Evolutionary conservation across 2,888 invertebrate species (phyloP).

Genomic region (Cryptophagus acutangulus): DNA sequence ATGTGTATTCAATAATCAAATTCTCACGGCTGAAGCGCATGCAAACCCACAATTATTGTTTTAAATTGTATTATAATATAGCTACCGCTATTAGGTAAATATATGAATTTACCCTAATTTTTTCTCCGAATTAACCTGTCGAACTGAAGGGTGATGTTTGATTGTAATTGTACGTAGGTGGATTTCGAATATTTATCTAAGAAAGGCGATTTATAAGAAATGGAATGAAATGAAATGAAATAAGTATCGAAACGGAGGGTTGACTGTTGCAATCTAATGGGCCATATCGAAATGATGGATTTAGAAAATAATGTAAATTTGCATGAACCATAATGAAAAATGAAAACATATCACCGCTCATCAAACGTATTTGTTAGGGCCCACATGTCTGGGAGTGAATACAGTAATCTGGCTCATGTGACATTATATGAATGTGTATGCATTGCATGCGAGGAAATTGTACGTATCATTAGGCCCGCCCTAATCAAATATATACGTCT

Average conservation of each 20-base stretch:
- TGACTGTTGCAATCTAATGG: too few relatives aligned
- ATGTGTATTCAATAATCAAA: slow-evolving; percentile 4
- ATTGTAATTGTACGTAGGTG: too few relatives aligned
- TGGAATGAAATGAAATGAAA: too few relatives aligned
- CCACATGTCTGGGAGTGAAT: slow-evolving; percentile 43
- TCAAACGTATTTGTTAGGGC: slow-evolving; percentile 45
- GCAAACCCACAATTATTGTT: slow-evolving; percentile 3
- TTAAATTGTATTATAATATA: slow-evolving; percentile 3
- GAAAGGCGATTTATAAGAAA: too few relatives aligned
- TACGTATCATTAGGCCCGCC: slow-evolving; percentile 47
- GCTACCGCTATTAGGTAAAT: too few relatives aligned
- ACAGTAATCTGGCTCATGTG: slow-evolving; percentile 45
- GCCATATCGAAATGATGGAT: too few relatives aligned
- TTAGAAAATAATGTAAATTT: slow-evolving; percentile 41
- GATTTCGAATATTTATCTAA: too few relatives aligned
- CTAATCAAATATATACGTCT: slow-evolving; percentile 48
- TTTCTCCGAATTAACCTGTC: too few relatives aligned
- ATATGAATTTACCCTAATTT: too few relatives aligned
- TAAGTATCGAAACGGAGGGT: too few relatives aligned
- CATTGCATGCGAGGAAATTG: slow-evolving; percentile 45
- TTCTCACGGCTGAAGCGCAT: background rate
- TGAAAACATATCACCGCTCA: slow-evolving; percentile 45
- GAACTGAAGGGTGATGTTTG: too few relatives aligned
- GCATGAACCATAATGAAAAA: slow-evolving; percentile 42
- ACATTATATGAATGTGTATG: slow-evolving; percentile 44